These are phyloP conservation scores for Hirtodrosophila trivittata DNA, from an alignment of 2,888 invertebrate genomes.

Conservation along the genomic window DNA sequence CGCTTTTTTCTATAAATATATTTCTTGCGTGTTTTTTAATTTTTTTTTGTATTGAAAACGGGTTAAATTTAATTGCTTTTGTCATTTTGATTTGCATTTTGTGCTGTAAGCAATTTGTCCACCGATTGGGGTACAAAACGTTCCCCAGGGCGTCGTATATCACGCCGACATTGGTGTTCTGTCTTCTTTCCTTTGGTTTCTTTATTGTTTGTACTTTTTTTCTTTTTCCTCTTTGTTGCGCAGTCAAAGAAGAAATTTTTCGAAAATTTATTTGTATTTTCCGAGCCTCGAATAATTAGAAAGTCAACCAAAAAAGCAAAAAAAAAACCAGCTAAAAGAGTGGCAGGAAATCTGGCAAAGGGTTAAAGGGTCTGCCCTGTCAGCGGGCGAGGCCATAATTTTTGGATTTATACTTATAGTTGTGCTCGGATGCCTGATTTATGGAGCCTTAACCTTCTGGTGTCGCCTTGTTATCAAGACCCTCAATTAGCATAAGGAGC, in stretches of 20 bases:
- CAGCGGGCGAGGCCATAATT: conserved; percentile 61
- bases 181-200: conserved; percentile 10
- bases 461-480: conserved; percentile 13
- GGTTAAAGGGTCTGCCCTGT: conserved; percentile 69
- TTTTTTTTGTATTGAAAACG: conserved; percentile 67
- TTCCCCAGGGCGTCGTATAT: conserved; percentile 72
- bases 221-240: conserved; percentile 1
- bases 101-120: conserved; percentile 70
- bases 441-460: conserved; percentile 43
- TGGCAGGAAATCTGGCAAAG: conserved; percentile 43
- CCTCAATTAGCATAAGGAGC: conserved; percentile 39
- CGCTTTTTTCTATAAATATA: conserved; percentile 13
- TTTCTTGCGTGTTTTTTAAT: neutral
- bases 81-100: conserved; percentile 80
- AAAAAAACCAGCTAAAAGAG: no score
- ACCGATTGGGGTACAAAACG: conserved; percentile 54
- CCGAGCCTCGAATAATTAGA: conserved; percentile 62
- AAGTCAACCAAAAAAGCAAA: conserved; percentile 33
- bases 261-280: conserved; percentile 47
- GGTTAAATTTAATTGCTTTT: conserved; percentile 80
- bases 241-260: conserved; percentile 49
- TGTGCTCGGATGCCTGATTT: conserved; percentile 62
- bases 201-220: conserved; percentile 6
- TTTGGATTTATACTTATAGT: conserved; percentile 50
- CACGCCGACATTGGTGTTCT: conserved; percentile 38